Evolutionary conservation across 2,113 vertebrate genomes (phyloP).

Genomic region (Ictalurus furcatus): DNA sequence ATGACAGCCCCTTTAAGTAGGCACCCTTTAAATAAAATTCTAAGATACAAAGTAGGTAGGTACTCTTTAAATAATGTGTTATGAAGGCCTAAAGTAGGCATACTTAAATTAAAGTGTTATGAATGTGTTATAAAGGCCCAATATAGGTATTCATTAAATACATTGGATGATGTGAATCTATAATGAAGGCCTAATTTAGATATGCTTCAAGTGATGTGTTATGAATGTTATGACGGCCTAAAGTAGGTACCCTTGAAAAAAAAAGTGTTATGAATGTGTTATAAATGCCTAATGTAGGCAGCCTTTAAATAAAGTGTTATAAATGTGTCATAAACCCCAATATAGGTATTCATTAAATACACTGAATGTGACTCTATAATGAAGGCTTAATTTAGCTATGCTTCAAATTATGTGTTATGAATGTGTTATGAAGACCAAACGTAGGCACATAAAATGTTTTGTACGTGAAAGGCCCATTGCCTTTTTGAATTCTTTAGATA

Average conservation of each 20-base stretch:
- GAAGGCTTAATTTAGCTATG: background rate
- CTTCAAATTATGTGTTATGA: background rate
- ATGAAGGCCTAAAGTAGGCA: background rate
- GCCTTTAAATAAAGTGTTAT: background rate
- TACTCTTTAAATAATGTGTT: background rate
- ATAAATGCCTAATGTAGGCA: background rate
- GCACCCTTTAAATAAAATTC: background rate
- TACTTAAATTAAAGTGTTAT: background rate
- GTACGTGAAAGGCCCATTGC: background rate
- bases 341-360: no score
- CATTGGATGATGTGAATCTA: no score
- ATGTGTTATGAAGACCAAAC: background rate
- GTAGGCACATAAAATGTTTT: background rate
- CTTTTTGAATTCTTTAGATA: background rate
- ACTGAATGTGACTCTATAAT: background rate
- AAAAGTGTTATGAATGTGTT: background rate
- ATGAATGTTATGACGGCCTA: no score
- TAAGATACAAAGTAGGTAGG: background rate
- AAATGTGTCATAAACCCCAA: no score
- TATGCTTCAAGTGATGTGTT: no score
- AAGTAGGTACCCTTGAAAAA: background rate
- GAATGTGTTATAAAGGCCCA: background rate
- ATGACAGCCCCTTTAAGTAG: background rate
- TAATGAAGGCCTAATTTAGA: no score
- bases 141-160: no score